phyloP scores from a whole-genome alignment of 2,797 vertebrate genomes.

The Gymnocypris eckloni region DNA sequence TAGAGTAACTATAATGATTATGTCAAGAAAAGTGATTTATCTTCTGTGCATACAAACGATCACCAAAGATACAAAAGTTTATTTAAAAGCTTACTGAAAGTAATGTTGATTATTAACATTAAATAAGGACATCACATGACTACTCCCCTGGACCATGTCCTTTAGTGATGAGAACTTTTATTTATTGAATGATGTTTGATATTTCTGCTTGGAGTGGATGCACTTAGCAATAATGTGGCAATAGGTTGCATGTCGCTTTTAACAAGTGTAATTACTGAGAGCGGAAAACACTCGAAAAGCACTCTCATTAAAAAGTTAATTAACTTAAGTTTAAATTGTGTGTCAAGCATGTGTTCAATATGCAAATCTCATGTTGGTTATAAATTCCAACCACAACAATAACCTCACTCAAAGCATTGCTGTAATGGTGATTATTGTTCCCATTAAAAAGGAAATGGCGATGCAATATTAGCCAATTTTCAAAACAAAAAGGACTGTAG shows the following conservation, averaged over 20 bases:
- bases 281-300: conserved; percentile 52
- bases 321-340: conserved; percentile 50
- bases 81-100: neutral
- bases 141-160: neutral
- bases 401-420: conserved; percentile 24
- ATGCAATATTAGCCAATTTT: neutral
- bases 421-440: conserved; percentile 24
- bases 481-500: neutral
- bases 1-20: conserved; percentile 75
- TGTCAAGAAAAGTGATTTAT: conserved; percentile 62
- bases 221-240: conserved; percentile 31
- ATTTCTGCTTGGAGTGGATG: conserved; percentile 3
- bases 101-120: neutral
- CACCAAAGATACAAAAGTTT: neutral
- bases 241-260: conserved; percentile 54
- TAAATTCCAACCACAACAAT: conserved; percentile 1
- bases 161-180: neutral
- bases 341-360: conserved; percentile 43
- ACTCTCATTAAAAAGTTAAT: conserved; percentile 59
- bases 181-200: conserved; percentile 27
- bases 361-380: conserved; percentile 42
- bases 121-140: neutral
- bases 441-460: neutral
- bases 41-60: neutral
- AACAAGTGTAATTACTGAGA: conserved; percentile 60